Conservation (phyloP, 2,113 vertebrate species). For the Aegithalos caudatus region DNA sequence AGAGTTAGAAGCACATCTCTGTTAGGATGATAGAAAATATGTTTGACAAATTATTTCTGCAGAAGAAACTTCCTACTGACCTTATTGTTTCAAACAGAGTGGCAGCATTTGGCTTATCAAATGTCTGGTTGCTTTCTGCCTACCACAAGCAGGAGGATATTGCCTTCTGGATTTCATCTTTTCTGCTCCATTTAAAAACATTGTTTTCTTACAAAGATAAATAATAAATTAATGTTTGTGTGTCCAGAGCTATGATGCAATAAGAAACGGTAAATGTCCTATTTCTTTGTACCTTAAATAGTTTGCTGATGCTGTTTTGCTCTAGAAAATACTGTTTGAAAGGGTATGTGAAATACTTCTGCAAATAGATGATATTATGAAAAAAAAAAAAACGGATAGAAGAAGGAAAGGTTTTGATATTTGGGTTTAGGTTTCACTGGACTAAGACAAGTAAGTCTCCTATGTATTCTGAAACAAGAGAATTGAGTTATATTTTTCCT, state of each 20-base stretch:
- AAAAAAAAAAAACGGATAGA: not conserved
- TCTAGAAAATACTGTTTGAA: not conserved
- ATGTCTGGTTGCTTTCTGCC: not conserved
- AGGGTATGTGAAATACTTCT: not conserved
- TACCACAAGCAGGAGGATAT: not conserved
- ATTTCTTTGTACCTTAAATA: not conserved
- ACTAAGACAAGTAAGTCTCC: not conserved
- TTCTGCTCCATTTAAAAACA: not conserved
- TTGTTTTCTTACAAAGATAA: not conserved
- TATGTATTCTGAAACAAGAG: not conserved
- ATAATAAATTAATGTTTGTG: not conserved
- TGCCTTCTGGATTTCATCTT: not conserved
- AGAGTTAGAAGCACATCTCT: not conserved
- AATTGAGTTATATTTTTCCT: not conserved
- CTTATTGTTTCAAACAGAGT: not conserved
- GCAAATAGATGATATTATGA: not conserved
- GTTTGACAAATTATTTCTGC: not conserved
- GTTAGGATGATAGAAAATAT: not conserved
- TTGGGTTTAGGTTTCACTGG: not conserved
- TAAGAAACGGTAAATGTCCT: not conserved
- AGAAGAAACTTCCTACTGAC: not conserved
- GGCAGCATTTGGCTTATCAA: not conserved
- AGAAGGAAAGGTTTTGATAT: not conserved
- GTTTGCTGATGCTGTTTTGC: not conserved
- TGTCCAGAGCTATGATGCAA: not conserved